Conservation (phyloP, 2,888 invertebrate genomes). For the Eulithis prunata region DNA sequence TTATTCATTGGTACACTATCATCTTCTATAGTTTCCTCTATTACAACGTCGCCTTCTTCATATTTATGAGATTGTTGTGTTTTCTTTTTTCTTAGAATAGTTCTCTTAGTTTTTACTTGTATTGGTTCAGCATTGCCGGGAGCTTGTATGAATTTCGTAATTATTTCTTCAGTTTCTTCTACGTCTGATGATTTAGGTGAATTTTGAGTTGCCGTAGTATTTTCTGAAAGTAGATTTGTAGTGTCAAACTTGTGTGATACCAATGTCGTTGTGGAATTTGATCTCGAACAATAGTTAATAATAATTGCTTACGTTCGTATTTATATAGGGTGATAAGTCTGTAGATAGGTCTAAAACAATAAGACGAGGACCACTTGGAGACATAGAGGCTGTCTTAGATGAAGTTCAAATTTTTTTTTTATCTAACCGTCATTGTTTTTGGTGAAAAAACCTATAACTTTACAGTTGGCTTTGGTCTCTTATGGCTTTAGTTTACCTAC, state of each 20-base stretch:
- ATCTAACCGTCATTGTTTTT: too few relatives aligned
- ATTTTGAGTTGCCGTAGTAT: constrained; percentile 40
- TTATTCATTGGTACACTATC: constrained; percentile 51
- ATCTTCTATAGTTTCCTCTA: constrained; percentile 79
- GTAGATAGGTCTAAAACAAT: too few relatives aligned
- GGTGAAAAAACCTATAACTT: too few relatives aligned
- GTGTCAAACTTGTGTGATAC: background rate
- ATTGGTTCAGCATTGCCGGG: constrained; percentile 81
- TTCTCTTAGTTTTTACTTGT: constrained; percentile 84
- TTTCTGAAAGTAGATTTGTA: constrained; percentile 59
- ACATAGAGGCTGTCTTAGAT: too few relatives aligned
- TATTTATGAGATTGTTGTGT: constrained; percentile 44
- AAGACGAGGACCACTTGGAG: too few relatives aligned
- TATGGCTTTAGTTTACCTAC: too few relatives aligned
- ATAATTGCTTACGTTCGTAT: constrained; percentile 2
- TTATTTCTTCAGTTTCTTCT: constrained; percentile 85
- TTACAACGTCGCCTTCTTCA: constrained; percentile 76
- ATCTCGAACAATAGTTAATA: background rate
- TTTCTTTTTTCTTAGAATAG: constrained; percentile 78
- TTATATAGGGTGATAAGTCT: too few relatives aligned
- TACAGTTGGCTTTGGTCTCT: too few relatives aligned
- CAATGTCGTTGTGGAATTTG: background rate
- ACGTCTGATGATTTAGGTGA: constrained; percentile 72
- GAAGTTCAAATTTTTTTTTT: too few relatives aligned
- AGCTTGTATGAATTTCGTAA: constrained; percentile 83